phyloP scores from a whole-genome alignment of 2,888 invertebrate species.

The Laspeyria flexula region DNA sequence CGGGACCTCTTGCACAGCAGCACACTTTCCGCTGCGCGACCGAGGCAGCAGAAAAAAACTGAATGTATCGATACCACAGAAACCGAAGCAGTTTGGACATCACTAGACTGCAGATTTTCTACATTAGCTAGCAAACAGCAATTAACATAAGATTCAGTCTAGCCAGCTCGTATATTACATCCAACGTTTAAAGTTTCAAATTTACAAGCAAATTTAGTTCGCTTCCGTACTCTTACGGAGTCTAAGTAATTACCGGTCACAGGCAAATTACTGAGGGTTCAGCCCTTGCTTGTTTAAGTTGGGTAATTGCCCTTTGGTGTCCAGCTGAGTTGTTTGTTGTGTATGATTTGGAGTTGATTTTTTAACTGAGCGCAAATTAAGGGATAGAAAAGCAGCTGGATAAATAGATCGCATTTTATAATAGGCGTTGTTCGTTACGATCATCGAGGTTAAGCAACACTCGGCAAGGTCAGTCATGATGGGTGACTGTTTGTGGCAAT shows the following conservation, averaged over 20 bases:
- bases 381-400: background rate
- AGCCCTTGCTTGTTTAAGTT: slow-evolving; percentile 51
- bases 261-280: slow-evolving; percentile 44
- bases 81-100: too few relatives aligned
- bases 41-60: too few relatives aligned
- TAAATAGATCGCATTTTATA: too few relatives aligned
- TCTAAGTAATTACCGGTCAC: slow-evolving; percentile 48
- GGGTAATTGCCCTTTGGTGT: slow-evolving; percentile 44
- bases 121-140: slow-evolving; percentile 6
- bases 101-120: too few relatives aligned
- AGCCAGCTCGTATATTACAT: slow-evolving; percentile 12
- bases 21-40: too few relatives aligned
- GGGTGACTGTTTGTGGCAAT: too few relatives aligned
- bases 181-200: slow-evolving; percentile 44
- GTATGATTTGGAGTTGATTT: slow-evolving; percentile 3
- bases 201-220: slow-evolving; percentile 35
- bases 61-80: too few relatives aligned
- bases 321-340: slow-evolving; percentile 20
- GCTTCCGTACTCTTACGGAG: slow-evolving; percentile 38
- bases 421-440: too few relatives aligned
- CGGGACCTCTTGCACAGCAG: too few relatives aligned
- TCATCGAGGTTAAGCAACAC: too few relatives aligned
- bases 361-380: background rate
- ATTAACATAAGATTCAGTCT: slow-evolving; percentile 28
- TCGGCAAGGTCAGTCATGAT: too few relatives aligned